Percentiles rank a stretch among this genome's conserved stretches.
Conservation (phyloP, 2,797 vertebrate genomes). For the Rhynchotus rufescens region DNA sequence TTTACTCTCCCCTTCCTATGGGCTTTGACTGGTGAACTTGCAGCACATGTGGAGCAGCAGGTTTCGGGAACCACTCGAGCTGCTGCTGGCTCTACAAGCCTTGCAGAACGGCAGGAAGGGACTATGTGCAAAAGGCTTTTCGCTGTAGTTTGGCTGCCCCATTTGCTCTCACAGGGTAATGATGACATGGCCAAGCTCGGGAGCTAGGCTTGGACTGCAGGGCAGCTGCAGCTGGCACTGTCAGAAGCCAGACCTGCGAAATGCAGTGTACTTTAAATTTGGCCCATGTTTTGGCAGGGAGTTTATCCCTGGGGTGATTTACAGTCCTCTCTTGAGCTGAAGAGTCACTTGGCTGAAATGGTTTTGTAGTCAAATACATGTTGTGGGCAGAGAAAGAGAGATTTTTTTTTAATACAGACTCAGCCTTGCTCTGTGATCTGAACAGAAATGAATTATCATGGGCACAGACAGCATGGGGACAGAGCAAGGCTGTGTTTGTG, state of each 20-base stretch:
- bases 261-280: not conserved
- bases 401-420: not conserved
- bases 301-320: not conserved
- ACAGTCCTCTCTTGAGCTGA: not conserved
- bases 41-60: not conserved
- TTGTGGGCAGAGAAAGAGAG: not conserved
- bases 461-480: not conserved
- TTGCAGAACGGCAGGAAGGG: constrained; percentile 64
- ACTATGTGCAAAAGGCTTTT: constrained; percentile 75
- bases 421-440: constrained; percentile 24
- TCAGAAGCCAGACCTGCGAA: constrained; percentile 7
- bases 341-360: not conserved
- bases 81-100: constrained; percentile 21
- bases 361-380: not conserved
- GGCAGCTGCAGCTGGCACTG: not conserved
- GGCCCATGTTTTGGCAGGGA: not conserved
- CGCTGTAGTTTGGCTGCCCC: constrained; percentile 36
- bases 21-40: constrained; percentile 14
- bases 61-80: not conserved
- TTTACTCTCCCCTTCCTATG: not conserved
- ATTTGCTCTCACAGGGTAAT: constrained; percentile 54
- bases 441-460: constrained; percentile 30
- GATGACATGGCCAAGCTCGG: constrained; percentile 2
- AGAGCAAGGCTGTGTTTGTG: constrained; percentile 20
- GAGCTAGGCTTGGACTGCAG: constrained; percentile 51